These are phyloP conservation scores for Hypomecis atomaria DNA, from an alignment of 2,888 invertebrate genomes.

Conservation along the genomic window DNA sequence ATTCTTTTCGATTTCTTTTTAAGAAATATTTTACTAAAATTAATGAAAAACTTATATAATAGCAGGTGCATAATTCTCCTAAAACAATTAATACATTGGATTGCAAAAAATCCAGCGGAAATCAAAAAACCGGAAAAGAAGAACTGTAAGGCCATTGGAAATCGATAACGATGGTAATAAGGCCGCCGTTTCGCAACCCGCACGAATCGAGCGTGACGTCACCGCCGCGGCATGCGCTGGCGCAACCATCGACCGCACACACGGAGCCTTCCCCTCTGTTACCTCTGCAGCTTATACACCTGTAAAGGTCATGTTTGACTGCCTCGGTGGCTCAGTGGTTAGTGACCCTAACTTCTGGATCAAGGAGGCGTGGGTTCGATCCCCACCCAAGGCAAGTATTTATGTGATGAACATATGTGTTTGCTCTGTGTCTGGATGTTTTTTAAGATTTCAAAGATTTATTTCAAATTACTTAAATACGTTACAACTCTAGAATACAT, in stretches of 20 bases:
- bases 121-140: slow-evolving; percentile 6
- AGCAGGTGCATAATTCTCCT: no score
- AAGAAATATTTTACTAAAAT: no score
- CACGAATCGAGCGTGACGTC: slow-evolving; percentile 36
- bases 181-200: slow-evolving; percentile 24
- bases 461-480: no score
- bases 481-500: no score
- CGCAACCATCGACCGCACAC: slow-evolving; percentile 31
- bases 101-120: slow-evolving; percentile 1
- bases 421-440: no score
- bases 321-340: not conserved
- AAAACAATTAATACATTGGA: not conserved
- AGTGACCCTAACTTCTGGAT: no score
- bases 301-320: not conserved
- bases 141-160: slow-evolving; percentile 7
- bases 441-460: no score
- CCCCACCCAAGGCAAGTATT: no score
- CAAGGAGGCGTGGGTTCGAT: no score
- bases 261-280: not conserved
- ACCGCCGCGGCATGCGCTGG: slow-evolving; percentile 43
- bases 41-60: no score
- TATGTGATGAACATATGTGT: no score
- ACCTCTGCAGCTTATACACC: not conserved
- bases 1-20: no score
- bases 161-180: slow-evolving; percentile 20